phyloP scores from a whole-genome alignment of 2,113 vertebrate species.

The Cathartes aura region DNA sequence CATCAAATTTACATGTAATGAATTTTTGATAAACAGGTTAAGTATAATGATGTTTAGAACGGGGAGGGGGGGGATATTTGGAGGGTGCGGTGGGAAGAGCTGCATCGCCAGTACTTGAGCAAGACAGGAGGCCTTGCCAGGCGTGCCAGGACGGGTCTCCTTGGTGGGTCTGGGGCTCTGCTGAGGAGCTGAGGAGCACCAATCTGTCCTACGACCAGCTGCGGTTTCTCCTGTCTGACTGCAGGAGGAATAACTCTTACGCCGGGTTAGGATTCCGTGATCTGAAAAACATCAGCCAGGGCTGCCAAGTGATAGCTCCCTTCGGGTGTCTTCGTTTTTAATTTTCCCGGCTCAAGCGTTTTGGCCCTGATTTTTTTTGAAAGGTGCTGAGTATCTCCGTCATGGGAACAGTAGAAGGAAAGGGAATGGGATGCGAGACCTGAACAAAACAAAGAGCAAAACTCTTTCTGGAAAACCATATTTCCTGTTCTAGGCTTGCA shows the following conservation, averaged over 20 bases:
- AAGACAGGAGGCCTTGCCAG: constrained; percentile 66
- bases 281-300: not conserved
- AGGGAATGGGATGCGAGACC: not conserved
- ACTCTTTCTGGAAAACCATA: not conserved
- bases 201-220: not conserved
- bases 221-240: not conserved
- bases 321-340: fast-evolving
- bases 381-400: not conserved
- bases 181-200: constrained; percentile 65
- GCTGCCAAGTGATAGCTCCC: not conserved
- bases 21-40: constrained; percentile 5
- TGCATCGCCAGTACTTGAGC: constrained; percentile 54
- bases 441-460: not conserved
- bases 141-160: constrained; percentile 47
- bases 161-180: constrained; percentile 61
- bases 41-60: not conserved
- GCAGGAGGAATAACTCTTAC: fast-evolving
- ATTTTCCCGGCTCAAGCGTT: not conserved
- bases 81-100: not conserved
- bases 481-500: not conserved
- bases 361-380: not conserved
- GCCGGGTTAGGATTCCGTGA: not conserved
- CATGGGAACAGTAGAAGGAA: not conserved
- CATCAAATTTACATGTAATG: not conserved
- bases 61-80: not conserved